Percentiles rank a stretch among this genome's conserved stretches.
phyloP scores from a whole-genome alignment of 2,888 invertebrate species.

The Drosophila glabriapex region DNA sequence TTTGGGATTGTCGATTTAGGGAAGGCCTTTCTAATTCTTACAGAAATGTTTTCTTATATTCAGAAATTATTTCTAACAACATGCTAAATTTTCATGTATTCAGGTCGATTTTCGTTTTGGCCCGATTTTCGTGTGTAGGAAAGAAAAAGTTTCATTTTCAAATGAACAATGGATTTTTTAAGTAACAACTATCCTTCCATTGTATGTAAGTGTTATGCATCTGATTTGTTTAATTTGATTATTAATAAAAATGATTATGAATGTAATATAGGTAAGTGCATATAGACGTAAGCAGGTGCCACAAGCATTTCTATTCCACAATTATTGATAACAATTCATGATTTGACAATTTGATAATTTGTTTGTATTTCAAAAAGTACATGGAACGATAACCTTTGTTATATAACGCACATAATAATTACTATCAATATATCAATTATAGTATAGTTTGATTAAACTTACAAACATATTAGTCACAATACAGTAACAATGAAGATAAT shows the following conservation, averaged over 20 bases:
- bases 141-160: not conserved
- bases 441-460: not conserved
- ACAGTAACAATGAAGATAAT: not conserved
- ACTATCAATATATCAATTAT: not conserved
- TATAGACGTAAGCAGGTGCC: not conserved
- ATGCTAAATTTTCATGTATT: not conserved
- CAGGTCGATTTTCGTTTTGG: not conserved
- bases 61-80: not conserved
- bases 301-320: not conserved
- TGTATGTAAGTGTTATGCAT: not conserved
- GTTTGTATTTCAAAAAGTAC: not conserved
- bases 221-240: not conserved
- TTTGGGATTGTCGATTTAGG: no score
- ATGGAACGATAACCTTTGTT: not conserved
- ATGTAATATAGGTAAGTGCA: not conserved
- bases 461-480: not conserved
- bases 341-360: not conserved
- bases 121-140: not conserved
- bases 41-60: fast-evolving
- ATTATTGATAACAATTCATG: not conserved
- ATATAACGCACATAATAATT: not conserved
- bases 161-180: not conserved
- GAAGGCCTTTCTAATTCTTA: not conserved
- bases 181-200: not conserved
- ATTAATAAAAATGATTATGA: not conserved